Conservation (phyloP, 2,797 vertebrate genomes). For the Ctenochaetus hawaiiensis region DNA sequence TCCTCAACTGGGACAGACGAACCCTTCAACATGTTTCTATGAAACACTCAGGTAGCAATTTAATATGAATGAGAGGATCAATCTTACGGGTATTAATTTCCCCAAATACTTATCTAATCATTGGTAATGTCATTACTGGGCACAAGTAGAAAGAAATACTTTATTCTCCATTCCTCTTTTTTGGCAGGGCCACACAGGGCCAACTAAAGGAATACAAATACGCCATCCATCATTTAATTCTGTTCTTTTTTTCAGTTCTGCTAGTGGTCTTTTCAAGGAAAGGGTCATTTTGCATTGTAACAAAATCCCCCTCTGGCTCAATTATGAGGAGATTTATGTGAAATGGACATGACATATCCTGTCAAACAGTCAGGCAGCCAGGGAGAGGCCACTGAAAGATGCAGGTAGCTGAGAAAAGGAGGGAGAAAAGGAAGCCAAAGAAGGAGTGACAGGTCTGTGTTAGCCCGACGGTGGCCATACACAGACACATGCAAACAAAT, state of each 20-base stretch:
- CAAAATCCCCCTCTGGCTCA: constrained; percentile 43
- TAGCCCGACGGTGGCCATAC: constrained; percentile 15
- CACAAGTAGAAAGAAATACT: constrained; percentile 33
- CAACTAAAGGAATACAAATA: constrained; percentile 14
- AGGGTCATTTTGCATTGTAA: constrained; percentile 53
- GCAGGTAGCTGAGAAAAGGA: constrained; percentile 41
- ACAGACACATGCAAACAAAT: constrained; percentile 40
- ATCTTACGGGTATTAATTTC: constrained; percentile 19
- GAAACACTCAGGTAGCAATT: constrained; percentile 9
- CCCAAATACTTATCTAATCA: constrained; percentile 41
- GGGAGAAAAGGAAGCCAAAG: constrained; percentile 25
- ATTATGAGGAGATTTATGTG: constrained; percentile 62
- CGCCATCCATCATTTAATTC: constrained; percentile 22
- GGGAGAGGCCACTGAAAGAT: constrained; percentile 58
- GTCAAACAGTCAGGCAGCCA: constrained; percentile 62
- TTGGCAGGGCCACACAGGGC: constrained; percentile 24
- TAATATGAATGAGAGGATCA: constrained; percentile 7
- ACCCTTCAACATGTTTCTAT: neutral
- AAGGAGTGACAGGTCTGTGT: constrained; percentile 43
- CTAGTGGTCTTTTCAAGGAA: constrained; percentile 32
- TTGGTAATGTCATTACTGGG: constrained; percentile 42
- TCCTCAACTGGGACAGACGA: neutral
- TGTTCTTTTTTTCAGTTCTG: constrained; percentile 27
- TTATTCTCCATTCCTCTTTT: constrained; percentile 12
- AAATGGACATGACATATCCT: constrained; percentile 61